phyloP scores from a whole-genome alignment of 2,888 invertebrate species.

The Limenitis camilla region DNA sequence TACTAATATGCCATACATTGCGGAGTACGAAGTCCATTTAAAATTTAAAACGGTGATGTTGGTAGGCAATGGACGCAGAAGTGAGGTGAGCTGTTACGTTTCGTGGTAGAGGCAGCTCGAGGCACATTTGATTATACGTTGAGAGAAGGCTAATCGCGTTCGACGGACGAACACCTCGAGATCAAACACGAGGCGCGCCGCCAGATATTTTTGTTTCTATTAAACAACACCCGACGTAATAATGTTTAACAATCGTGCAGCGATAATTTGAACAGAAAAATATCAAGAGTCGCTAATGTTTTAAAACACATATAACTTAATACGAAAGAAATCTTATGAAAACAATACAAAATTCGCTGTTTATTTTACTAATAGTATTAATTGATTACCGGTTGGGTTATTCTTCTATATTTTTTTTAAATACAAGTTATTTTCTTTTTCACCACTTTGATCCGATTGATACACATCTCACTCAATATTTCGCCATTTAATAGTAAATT shows the following conservation, averaged over 20 bases:
- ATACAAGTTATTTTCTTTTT: too few relatives aligned
- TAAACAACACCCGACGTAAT: slow-evolving; percentile 76
- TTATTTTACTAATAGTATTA: too few relatives aligned
- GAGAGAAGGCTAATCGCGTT: slow-evolving; percentile 73
- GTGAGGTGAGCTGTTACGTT: slow-evolving; percentile 24
- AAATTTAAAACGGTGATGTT: background rate
- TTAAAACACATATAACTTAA: background rate
- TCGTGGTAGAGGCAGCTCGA: slow-evolving; percentile 50
- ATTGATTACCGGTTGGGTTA: too few relatives aligned
- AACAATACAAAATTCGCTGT: too few relatives aligned
- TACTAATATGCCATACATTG: slow-evolving; percentile 13
- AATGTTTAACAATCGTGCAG: slow-evolving; percentile 76
- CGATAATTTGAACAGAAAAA: slow-evolving; percentile 63
- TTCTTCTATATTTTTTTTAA: too few relatives aligned
- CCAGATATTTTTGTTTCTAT: slow-evolving; percentile 76
- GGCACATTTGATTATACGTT: slow-evolving; percentile 75
- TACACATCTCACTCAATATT: too few relatives aligned
- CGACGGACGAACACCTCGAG: slow-evolving; percentile 75
- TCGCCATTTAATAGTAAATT: too few relatives aligned
- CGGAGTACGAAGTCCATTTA: background rate
- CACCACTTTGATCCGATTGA: too few relatives aligned
- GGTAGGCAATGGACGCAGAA: slow-evolving; percentile 31
- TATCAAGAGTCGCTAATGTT: slow-evolving; percentile 34
- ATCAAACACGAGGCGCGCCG: slow-evolving; percentile 75
- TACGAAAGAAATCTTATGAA: too few relatives aligned